These are phyloP conservation scores for Cylindroiulus punctatus DNA, from an alignment of 2,888 invertebrate genomes.

Conservation along the genomic window DNA sequence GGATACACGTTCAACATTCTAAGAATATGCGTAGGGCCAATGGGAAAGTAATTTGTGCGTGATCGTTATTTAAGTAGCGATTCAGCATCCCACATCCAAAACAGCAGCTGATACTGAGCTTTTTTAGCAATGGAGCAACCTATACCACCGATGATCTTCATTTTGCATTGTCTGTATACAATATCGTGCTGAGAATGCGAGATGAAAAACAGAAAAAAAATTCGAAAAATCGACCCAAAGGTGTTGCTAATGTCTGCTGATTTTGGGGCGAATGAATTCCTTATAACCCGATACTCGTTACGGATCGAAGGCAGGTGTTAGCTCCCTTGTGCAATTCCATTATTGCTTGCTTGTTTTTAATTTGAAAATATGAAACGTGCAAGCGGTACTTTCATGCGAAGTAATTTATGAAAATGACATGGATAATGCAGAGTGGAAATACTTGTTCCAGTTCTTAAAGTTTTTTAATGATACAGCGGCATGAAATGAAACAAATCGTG, in stretches of 20 bases:
- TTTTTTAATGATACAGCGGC: too few species aligned
- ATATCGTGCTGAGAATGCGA: slow-evolving; percentile 7
- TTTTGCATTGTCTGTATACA: slow-evolving; percentile 29
- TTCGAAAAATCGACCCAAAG: not conserved
- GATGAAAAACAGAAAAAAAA: slow-evolving; percentile 13
- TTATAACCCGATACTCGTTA: slow-evolving; percentile 1
- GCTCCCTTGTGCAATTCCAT: not conserved
- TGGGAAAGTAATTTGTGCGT: slow-evolving; percentile 28
- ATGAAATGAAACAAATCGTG: too few species aligned
- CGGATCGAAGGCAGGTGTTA: slow-evolving; percentile 30
- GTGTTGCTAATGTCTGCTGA: slow-evolving; percentile 21
- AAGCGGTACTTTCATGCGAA: not conserved
- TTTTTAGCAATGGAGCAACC: not conserved
- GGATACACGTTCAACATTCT: not conserved
- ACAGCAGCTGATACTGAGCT: slow-evolving; percentile 33
- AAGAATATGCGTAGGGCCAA: slow-evolving; percentile 21
- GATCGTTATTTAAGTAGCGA: slow-evolving; percentile 43
- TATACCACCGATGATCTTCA: not conserved
- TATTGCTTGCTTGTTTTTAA: not conserved
- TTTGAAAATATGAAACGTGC: not conserved
- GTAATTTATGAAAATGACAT: not conserved
- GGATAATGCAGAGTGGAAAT: not conserved
- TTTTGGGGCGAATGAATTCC: not conserved
- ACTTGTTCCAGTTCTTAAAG: too few species aligned
- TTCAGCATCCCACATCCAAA: slow-evolving; percentile 33